phyloP scores from a whole-genome alignment of 2,888 invertebrate genomes.

The Dynastes tityus region DNA sequence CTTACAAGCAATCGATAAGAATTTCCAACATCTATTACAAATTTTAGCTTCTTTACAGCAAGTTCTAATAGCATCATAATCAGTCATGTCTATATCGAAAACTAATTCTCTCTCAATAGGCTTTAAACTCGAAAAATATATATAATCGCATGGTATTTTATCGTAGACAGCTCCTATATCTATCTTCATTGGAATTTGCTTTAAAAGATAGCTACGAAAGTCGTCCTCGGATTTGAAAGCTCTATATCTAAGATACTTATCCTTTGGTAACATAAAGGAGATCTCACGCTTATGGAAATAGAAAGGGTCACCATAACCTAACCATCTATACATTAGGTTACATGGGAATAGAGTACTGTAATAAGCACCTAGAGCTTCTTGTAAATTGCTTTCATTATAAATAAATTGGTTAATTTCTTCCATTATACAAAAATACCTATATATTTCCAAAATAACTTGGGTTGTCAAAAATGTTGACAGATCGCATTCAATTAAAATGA shows the following conservation, averaged over 20 bases:
- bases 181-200: conserved; percentile 90
- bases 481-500: too few relatives aligned
- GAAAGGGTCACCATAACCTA: conserved; percentile 81
- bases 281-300: conserved; percentile 85
- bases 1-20: conserved; percentile 94
- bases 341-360: conserved; percentile 94
- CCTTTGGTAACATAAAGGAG: conserved; percentile 93
- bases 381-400: conserved; percentile 75
- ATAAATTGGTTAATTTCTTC: background rate
- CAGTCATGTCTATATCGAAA: conserved; percentile 99
- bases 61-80: conserved; percentile 96
- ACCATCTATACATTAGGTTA: conserved; percentile 89
- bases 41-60: conserved; percentile 94
- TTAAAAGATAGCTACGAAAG: conserved; percentile 85
- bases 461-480: too few relatives aligned
- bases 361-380: conserved; percentile 88
- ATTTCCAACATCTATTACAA: conserved; percentile 97
- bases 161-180: conserved; percentile 96
- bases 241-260: conserved; percentile 92
- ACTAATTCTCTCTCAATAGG: conserved; percentile 88
- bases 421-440: background rate
- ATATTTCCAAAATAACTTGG: background rate
- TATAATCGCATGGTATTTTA: conserved; percentile 70
- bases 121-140: conserved; percentile 57
- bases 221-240: conserved; percentile 87